A percentile compares a stretch with the other conserved stretches of the same genome.
These are phyloP conservation scores for Hirtodrosophila duncani DNA, from an alignment of 2,888 invertebrate genomes.

Conservation along the genomic window DNA sequence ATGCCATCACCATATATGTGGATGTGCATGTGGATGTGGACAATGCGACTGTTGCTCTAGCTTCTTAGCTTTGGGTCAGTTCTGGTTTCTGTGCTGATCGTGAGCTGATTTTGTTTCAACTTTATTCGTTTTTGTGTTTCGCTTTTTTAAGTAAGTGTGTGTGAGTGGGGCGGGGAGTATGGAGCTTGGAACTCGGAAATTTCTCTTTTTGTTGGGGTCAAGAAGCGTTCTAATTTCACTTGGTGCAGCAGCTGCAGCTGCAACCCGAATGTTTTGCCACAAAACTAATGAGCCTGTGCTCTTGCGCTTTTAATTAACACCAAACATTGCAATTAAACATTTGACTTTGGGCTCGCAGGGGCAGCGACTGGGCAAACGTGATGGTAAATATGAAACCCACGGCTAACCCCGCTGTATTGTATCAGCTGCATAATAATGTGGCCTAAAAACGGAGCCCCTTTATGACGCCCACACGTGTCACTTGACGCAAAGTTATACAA, in stretches of 20 bases:
- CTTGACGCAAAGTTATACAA: conserved; percentile 53
- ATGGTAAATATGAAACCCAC: conserved; percentile 42
- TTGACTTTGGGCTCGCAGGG: conserved; percentile 12
- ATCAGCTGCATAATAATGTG: conserved; percentile 7
- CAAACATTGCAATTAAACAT: conserved; percentile 33
- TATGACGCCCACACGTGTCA: conserved; percentile 60
- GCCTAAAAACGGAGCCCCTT: conserved; percentile 14
- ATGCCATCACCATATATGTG: conserved; percentile 41
- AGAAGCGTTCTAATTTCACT: conserved; percentile 68
- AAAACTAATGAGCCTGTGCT: conserved; percentile 28
- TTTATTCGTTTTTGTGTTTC: conserved; percentile 34
- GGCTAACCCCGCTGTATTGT: conserved; percentile 1
- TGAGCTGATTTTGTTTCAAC: conserved; percentile 64
- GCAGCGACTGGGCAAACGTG: conserved; percentile 35
- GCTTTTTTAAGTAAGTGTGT: conserved; percentile 3
- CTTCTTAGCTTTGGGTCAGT: no score
- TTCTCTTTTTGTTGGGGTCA: conserved; percentile 73
- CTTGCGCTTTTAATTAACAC: conserved; percentile 24
- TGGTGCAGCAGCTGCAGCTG: conserved; percentile 20
- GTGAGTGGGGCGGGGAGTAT: conserved; percentile 1
- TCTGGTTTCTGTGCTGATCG: no score
- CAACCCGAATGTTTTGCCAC: no score
- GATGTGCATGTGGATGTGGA: conserved; percentile 29
- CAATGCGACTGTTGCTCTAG: no score
- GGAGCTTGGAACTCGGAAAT: conserved; percentile 53